These are phyloP conservation scores for Leucophenga varia DNA, from an alignment of 1,140 invertebrate species.

Conservation along the genomic window DNA sequence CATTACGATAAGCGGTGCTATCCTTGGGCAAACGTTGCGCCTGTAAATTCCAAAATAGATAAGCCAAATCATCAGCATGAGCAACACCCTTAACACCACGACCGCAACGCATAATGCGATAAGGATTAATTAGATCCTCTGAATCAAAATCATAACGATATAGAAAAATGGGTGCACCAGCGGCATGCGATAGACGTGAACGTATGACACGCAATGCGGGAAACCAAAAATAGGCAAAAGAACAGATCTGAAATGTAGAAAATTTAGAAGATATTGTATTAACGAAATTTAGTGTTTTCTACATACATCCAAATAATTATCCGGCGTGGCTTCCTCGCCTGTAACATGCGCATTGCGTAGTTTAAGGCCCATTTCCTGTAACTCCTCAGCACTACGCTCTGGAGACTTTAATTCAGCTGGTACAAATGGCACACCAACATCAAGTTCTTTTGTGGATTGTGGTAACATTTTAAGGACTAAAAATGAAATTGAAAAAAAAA, in stretches of 20 bases:
- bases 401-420: not conserved
- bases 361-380: too few species aligned
- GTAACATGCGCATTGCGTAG: too few species aligned
- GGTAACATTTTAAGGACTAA: not conserved
- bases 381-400: constrained; percentile 2
- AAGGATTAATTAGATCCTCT: constrained; percentile 36
- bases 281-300: too few species aligned
- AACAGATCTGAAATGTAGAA: constrained; percentile 39
- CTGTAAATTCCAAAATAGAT: constrained; percentile 61
- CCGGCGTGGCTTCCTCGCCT: not conserved
- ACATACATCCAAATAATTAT: constrained; percentile 6
- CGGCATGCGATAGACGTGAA: constrained; percentile 41
- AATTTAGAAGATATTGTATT: too few species aligned
- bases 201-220: constrained; percentile 49
- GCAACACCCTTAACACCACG: constrained; percentile 55
- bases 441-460: not conserved
- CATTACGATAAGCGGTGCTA: constrained; percentile 48
- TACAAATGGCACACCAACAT: not conserved
- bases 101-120: constrained; percentile 51
- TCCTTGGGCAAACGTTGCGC: constrained; percentile 52
- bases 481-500: not conserved
- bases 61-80: constrained; percentile 67
- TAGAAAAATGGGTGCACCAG: constrained; percentile 54
- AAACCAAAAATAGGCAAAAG: constrained; percentile 49
- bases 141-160: constrained; percentile 58